These are phyloP conservation scores for Pantherophis alleghaniensis DNA, from an alignment of 2,797 vertebrate species.

Conservation along the genomic window DNA sequence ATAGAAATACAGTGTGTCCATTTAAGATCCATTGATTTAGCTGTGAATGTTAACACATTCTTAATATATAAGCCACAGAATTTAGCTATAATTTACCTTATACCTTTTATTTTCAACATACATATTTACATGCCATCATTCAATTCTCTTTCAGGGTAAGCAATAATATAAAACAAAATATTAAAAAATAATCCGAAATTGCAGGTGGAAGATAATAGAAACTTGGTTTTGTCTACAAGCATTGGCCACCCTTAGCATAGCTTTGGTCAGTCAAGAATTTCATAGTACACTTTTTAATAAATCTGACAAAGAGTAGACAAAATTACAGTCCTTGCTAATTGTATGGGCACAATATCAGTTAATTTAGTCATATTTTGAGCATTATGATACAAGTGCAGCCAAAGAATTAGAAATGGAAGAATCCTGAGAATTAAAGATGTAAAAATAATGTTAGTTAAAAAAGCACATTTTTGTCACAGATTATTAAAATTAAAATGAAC, in stretches of 20 bases:
- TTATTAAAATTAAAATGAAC: background rate
- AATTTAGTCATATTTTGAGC: background rate
- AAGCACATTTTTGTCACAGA: background rate
- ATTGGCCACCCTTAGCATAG: background rate
- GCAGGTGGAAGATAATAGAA: background rate
- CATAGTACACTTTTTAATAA: background rate
- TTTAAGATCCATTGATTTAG: background rate
- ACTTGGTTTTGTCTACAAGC: background rate
- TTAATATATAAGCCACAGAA: background rate
- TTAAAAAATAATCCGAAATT: background rate
- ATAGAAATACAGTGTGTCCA: background rate
- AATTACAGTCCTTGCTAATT: background rate
- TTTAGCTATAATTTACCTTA: background rate
- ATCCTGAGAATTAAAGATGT: background rate
- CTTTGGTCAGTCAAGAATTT: background rate
- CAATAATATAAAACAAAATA: background rate
- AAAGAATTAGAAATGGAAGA: background rate
- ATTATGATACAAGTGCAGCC: background rate
- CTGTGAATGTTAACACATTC: background rate
- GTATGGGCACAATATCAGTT: background rate
- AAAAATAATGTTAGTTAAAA: background rate
- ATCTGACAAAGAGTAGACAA: background rate
- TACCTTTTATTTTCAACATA: background rate
- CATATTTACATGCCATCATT: background rate
- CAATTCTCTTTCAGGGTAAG: background rate